Evolutionary conservation across 2,888 invertebrate species (phyloP), one percentile per base, ranked within the genome.

Genomic region (Epirrhoe tristata): DNA sequence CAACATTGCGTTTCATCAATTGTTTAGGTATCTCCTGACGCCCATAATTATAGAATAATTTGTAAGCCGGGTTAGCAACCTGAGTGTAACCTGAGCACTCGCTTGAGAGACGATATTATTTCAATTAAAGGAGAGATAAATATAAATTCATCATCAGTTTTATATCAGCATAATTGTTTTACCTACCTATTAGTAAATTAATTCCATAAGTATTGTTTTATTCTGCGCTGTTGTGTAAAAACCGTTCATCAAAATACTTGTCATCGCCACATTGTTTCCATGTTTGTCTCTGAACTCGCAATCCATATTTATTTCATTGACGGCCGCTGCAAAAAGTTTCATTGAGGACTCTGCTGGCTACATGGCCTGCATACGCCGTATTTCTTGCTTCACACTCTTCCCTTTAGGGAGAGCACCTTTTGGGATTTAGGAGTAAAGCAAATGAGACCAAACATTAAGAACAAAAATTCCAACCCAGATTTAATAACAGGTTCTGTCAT

Each of bases 261-360:
- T 63, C 5, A 58, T 55, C 31, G 46, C 16, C 1, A 48, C 52
- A 54, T 58, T 62, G 36, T 62, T 51, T 63, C 55, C 55, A 43
- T 46, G 43, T 59, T 55, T 46, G 58, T 58, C 31, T 3, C 16
- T 7, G 55, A 34, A 10, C 14, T 56, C 56, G 12, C 63, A 48
- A 52, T 56, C 67, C 54, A 57, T 69, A 60, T 63, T 63, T 53
- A 63, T 66, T 60, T 54, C 53, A 66, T 69, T 66, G 62, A 66
- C 17, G 52, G 56, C n/a, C 16, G 51, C 36, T 57, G 63, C 52
- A 63, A 63, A 64, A 71, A 71, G 51, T 51, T 64, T 64, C 61
- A 68, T 71, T 71, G 56, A 71, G 62, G 46, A 48, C n/a, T 34
- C 4, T 17, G 39, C 6, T 31, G 32, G 24, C 24, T 24, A 24